Evolutionary conservation across 2,113 vertebrate species (phyloP).

Genomic region (Australoheros scitulus): DNA sequence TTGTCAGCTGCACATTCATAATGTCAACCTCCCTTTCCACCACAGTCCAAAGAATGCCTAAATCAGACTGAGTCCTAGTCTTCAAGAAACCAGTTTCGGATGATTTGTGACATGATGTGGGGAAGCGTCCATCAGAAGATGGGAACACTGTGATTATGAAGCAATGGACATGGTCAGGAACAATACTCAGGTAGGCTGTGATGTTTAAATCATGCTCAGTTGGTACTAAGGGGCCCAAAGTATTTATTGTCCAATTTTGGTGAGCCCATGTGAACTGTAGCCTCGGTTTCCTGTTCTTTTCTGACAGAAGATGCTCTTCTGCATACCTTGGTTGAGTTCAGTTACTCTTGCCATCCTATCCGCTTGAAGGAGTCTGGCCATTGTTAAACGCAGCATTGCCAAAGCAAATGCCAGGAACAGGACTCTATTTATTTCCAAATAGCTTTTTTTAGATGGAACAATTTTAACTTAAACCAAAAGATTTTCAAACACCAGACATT

Average conservation of each 20-base stretch:
- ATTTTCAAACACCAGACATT: neutral
- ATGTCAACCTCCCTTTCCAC: too few relatives aligned
- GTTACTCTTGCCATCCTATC: too few relatives aligned
- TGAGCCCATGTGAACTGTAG: neutral
- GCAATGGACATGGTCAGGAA: rapidly evolving
- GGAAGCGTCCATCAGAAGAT: neutral
- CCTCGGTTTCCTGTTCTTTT: neutral
- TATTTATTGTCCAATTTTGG: neutral
- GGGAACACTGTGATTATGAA: neutral
- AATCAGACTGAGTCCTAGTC: neutral
- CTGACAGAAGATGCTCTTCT: neutral
- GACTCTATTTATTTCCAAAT: neutral
- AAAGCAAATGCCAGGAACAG: neutral
- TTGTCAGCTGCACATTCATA: neutral
- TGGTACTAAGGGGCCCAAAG: neutral
- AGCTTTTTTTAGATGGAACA: rapidly evolving
- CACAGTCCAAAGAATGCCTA: neutral
- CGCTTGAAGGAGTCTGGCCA: too few relatives aligned
- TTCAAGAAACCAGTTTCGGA: too few relatives aligned
- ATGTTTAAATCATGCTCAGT: neutral
- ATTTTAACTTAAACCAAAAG: rapidly evolving
- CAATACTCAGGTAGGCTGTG: neutral
- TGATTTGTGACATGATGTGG: neutral
- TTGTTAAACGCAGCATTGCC: rapidly evolving
- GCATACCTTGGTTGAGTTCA: too few relatives aligned